Evolutionary conservation across 2,888 invertebrate species (phyloP).

Genomic region (Athalia cordata): DNA sequence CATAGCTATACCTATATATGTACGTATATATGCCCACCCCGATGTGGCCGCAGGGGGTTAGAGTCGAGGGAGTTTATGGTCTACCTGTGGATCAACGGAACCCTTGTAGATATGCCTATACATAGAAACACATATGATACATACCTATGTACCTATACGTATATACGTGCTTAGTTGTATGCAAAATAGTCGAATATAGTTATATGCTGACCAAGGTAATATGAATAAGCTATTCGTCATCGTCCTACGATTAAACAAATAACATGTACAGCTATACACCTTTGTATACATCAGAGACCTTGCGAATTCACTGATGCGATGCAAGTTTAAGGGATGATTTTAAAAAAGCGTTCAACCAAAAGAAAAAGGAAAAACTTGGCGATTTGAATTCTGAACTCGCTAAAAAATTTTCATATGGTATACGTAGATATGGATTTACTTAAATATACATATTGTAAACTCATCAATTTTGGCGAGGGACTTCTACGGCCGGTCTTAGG

Average conservation of each 20-base stretch:
- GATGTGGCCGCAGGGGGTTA: slow-evolving; percentile 29
- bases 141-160: background rate
- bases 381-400: background rate
- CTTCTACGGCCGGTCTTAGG: no score
- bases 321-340: no score
- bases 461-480: no score
- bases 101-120: background rate
- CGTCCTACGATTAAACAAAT: no score
- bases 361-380: background rate
- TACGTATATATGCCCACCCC: background rate
- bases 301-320: no score
- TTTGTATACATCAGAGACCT: no score
- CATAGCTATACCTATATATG: no score
- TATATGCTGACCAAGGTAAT: background rate
- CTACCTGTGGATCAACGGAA: slow-evolving; percentile 35
- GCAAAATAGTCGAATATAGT: background rate
- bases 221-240: no score
- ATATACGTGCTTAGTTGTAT: slow-evolving; percentile 2
- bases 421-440: background rate
- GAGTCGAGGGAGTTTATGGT: slow-evolving; percentile 32
- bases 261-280: no score
- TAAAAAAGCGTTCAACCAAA: no score
- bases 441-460: no score
- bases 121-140: background rate
- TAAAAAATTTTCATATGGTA: background rate